Base-by-base conservation (phyloP, 2,888 invertebrate genomes). In the Crocallis elinguaria region DNA sequence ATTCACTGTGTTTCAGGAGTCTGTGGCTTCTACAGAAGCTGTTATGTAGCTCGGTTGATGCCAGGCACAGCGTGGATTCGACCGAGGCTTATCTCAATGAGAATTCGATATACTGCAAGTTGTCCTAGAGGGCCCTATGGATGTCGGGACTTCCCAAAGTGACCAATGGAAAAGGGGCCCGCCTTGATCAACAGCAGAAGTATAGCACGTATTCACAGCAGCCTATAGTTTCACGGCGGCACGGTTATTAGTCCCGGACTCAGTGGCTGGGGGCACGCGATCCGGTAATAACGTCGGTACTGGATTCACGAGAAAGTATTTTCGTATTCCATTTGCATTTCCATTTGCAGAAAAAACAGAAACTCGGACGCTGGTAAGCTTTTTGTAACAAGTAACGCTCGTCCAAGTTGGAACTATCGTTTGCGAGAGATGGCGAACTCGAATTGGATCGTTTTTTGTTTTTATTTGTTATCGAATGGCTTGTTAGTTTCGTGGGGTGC, bases 181-280 rank as follows among this genome's bases (percentile, higher is more conserved):
- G 25, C 37, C 4, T 12, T 43, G 43, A 50, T 50, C 44, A 52
- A 45, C 44, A 8, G n/a, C 11, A 32, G 35, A 16, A n/a, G n/a
- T 25, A 42, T 42, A 43, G 29, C 29, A 12, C 33, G 23, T 49
- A 35, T 52, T 45, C 6, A 19, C 5, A 41, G 57, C 52, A 59
- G 57, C 64, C 44, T 45, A 50, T 51, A 57, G 57, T 58, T 68
- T 62, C 49, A 57, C 54, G 45, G 49, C 54, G 45, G 49, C 56
- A 65, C 59, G 64, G 66, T 67, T 68, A 68, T 74, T 71, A 74
- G 42, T 29, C 59, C 61, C 65, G 53, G 73, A 69, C 66, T 65
- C 67, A 67, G 61, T 66, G 53, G 52, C 44, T 41, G 48, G 14
- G 42, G 48, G 46, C 79, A 81, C 80, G 80, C 80, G 70, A 81